phyloP scores from a whole-genome alignment of 2,888 invertebrate genomes.

The Drosophila macrospina region DNA sequence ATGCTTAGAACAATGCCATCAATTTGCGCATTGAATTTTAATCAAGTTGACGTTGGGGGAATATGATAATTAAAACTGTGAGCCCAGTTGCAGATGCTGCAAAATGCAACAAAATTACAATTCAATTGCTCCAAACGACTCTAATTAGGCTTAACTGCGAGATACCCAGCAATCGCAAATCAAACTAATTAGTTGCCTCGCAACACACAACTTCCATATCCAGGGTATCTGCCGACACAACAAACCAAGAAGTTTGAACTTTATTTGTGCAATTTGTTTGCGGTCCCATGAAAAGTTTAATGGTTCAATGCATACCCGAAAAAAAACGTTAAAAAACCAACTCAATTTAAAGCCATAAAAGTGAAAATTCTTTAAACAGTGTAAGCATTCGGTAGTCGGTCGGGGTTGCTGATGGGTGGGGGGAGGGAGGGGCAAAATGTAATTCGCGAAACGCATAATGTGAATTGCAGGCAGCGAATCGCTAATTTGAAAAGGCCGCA shows the following conservation, averaged over 20 bases:
- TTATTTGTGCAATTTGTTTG: conserved; percentile 39
- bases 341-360: conserved; percentile 35
- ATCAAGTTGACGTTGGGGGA: conserved; percentile 73
- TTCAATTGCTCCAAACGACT: conserved; percentile 11
- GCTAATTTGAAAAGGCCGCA: conserved; percentile 65
- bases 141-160: conserved; percentile 4
- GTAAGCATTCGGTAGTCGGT: neutral
- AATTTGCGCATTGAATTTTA: conserved; percentile 74
- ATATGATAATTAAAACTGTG: conserved; percentile 67
- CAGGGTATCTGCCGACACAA: conserved; percentile 20
- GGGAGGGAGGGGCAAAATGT: neutral
- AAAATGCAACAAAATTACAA: conserved; percentile 37
- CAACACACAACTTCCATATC: no score
- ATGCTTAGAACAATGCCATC: conserved; percentile 66
- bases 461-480: conserved; percentile 43
- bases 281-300: conserved; percentile 24
- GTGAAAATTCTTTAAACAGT: conserved; percentile 26
- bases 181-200: neutral
- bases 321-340: conserved; percentile 2
- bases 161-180: conserved; percentile 5
- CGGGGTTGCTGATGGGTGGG: no score
- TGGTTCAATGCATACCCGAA: conserved; percentile 25
- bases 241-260: neutral
- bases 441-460: conserved; percentile 30
- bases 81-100: conserved; percentile 39